Base-by-base conservation (phyloP, 2,113 vertebrate species). In the Atlantisia rogersi region DNA sequence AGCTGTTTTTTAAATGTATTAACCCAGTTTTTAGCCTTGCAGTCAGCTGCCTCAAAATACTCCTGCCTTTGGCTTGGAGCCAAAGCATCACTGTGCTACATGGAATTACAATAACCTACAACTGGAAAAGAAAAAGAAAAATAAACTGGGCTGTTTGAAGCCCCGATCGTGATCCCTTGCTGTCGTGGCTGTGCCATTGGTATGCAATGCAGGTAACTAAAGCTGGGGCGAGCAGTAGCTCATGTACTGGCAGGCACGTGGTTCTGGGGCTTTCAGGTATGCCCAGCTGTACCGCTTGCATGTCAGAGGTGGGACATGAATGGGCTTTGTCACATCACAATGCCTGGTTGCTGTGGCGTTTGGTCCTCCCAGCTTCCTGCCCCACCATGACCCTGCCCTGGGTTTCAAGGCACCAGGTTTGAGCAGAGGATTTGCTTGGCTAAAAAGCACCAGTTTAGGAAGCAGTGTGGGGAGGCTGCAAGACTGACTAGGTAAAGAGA, bases 401-500 rank as follows among this genome's bases (percentile, higher is more conserved):
- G 44, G 44, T 46, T 46, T 46, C 44, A 46, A 46, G 44, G 44
- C 69, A 75, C 37, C 44, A 16, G 56, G 24, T 62, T 92, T 84
- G 78, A 69, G 59, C 39, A 80, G 84, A 46, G 37, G 82, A 60
- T 64, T 46, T 70, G 46, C 71, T 77, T 59, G 58, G 46, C 80
- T 60, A 62, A 82, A 92, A 95, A 82, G 62, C 46, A n/a, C 81
- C 59, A 6, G 40, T 82, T 89, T 87, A 77, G 59, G 86, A 92
- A 84, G 81, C 3, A 40, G 35, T 12, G 17, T 15, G 29, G 69
- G 55, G 55, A 89, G 94, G 52, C 82, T 92, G 62, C 80, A 94
- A 75, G 94, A 78, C 78, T 82, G 83, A 19, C 32, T 92, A 82
- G 91, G 94, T 91, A 87, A 76, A 88, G 83, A 88, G 91, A 80